phyloP scores from a whole-genome alignment of 1,140 invertebrate species.

The Drosophila funebris region DNA sequence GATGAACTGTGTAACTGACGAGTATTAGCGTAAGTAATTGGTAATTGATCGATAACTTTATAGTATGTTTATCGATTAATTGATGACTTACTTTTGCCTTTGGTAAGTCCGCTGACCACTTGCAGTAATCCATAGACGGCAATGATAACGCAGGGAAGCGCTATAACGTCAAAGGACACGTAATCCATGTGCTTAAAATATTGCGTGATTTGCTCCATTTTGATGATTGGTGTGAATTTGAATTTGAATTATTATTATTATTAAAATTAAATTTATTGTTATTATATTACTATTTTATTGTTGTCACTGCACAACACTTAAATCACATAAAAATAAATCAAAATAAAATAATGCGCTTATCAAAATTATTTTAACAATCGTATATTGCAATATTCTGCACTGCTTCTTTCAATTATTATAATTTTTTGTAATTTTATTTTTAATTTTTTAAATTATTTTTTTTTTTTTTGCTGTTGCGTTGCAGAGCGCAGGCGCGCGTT shows the following conservation, averaged over 20 bases:
- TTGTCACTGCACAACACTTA: constrained; percentile 38
- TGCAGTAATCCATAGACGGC: constrained; percentile 67
- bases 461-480: constrained; percentile 1
- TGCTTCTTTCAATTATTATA: not conserved
- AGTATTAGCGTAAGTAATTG: not conserved
- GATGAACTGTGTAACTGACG: not conserved
- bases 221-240: no score
- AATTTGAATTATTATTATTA: not conserved
- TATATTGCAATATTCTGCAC: constrained; percentile 6
- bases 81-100: constrained; percentile 64
- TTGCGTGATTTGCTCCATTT: constrained; percentile 71
- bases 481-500: constrained; percentile 18
- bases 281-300: not conserved
- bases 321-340: constrained; percentile 42
- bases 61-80: not conserved
- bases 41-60: constrained; percentile 1
- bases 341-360: constrained; percentile 25
- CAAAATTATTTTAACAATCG: not conserved
- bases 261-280: constrained; percentile 1
- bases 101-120: constrained; percentile 63
- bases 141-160: constrained; percentile 67
- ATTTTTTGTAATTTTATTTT: constrained; percentile 1
- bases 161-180: constrained; percentile 74
- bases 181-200: constrained; percentile 73
- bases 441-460: not conserved